Evolutionary conservation across 2,888 invertebrate genomes (phyloP).

Genomic region (Polyommatus iphigenia): DNA sequence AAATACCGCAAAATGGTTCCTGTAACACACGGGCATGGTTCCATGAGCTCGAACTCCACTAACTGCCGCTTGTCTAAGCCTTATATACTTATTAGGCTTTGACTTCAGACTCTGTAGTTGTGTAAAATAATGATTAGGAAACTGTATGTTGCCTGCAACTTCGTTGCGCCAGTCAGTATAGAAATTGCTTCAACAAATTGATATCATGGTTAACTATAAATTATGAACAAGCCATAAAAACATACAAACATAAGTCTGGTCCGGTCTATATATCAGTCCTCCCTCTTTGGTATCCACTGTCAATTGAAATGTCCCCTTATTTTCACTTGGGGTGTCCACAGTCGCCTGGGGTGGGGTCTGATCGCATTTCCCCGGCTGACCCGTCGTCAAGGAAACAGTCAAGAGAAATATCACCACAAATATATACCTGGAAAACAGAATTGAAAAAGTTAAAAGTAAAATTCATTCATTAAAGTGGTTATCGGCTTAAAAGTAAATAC

Average conservation of each 20-base stretch:
- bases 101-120: too few species aligned
- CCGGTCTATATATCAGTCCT: conserved; percentile 52
- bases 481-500: background rate
- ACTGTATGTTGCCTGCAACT: too few species aligned
- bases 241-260: conserved; percentile 71
- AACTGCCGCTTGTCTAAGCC: too few species aligned
- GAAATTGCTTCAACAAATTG: too few species aligned
- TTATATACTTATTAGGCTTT: too few species aligned
- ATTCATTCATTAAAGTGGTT: background rate
- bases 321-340: conserved; percentile 51
- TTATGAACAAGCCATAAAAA: background rate
- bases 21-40: too few species aligned
- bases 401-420: background rate
- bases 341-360: conserved; percentile 59
- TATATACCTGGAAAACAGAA: conserved; percentile 3
- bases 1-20: too few species aligned
- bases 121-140: too few species aligned
- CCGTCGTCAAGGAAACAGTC: conserved; percentile 39
- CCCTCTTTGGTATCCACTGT: conserved; percentile 52
- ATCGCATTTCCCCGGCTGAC: conserved; percentile 58
- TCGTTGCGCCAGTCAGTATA: too few species aligned
- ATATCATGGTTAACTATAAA: too few species aligned
- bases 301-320: conserved; percentile 55
- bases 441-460: background rate
- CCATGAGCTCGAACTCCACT: too few species aligned